Evolutionary conservation across 2,113 vertebrate genomes (phyloP), one percentile per base, ranked within the genome.

Genomic region (Rhegmatorhina hoffmannsi): DNA sequence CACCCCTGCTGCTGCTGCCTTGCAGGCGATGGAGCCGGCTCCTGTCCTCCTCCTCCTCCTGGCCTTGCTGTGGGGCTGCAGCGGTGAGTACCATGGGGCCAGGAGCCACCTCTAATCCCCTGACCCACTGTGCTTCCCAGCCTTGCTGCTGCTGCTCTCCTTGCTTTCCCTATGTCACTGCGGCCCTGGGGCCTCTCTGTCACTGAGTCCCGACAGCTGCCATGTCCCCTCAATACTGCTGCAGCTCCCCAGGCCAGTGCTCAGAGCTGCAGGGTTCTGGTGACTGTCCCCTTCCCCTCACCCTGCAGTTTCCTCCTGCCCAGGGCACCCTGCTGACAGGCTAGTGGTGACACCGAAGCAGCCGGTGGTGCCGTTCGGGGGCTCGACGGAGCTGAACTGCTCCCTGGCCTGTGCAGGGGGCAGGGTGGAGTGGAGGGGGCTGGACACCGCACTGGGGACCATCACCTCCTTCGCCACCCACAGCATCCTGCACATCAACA

Each of bases 371-470:
- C 46, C 8, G 0, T 85, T 94, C 0, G 97, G 98, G 18, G 92
- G 76, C 16, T 95, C 97, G 0, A 64, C 10, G 9, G 78, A 86
- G 43, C 78, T 98, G 62, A 96, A 94, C 82, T 98, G 98, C 86
- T 97, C 96, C 29, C 66, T 97, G 77, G n/a, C 70, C 69, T 98
- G 98, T 1, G 1, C 17, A 0, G 43, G 21, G 2, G 92, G 76
- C 31, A 55, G 16, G 0, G 97, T 98, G 52, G 94, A 87, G 33
- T 98, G 98, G 98, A 93, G 73, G 1, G 98, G 98, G 28, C 96
- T 98, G 92, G 98, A 98, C 87, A 98, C 90, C 8, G 91, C 80
- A 89, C 70, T 97, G 89, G 97, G 96, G 2, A 31, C 53, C 8
- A 58, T 97, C 66, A 36, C 62, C 47, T 94, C 88, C 13, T 70